Evolutionary conservation across 1,140 invertebrate species (phyloP).

Genomic region (Hesperophylax magnus): DNA sequence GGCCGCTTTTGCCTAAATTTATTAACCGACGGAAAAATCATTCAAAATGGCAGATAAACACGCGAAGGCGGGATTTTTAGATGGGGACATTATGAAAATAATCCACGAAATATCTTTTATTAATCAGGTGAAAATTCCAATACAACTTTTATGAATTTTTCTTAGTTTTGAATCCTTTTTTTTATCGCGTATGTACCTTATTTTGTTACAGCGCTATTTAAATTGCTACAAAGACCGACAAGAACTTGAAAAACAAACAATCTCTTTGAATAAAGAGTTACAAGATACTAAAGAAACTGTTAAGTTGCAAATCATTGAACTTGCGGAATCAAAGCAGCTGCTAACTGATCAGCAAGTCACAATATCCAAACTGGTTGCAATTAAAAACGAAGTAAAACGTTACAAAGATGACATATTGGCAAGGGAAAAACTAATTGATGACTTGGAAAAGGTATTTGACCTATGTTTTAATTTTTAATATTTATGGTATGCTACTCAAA

Average conservation of each 20-base stretch:
- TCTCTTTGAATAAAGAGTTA: slow-evolving; percentile 23
- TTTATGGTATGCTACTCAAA: no score
- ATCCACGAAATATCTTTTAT: slow-evolving; percentile 37
- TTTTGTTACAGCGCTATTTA: slow-evolving; percentile 27
- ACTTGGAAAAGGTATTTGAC: slow-evolving; percentile 61
- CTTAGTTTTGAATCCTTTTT: background rate
- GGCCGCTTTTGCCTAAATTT: no score
- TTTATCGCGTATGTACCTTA: background rate
- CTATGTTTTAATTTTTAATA: background rate
- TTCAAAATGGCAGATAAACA: background rate
- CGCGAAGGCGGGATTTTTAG: slow-evolving; percentile 15
- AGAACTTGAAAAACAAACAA: slow-evolving; percentile 38
- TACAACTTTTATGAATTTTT: background rate
- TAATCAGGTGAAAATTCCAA: slow-evolving; percentile 4
- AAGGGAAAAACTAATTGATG: slow-evolving; percentile 60
- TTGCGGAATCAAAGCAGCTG: slow-evolving; percentile 65
- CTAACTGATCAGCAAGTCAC: slow-evolving; percentile 66
- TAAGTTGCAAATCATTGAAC: slow-evolving; percentile 64
- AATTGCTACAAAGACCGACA: slow-evolving; percentile 21
- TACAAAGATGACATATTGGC: slow-evolving; percentile 62
- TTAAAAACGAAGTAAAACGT: slow-evolving; percentile 66
- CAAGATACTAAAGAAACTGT: slow-evolving; percentile 61
- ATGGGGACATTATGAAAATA: slow-evolving; percentile 45
- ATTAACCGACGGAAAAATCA: background rate
- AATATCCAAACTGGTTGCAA: slow-evolving; percentile 65